Conservation (phyloP, 2,113 vertebrate species). For the Anthoscopus minutus region DNA sequence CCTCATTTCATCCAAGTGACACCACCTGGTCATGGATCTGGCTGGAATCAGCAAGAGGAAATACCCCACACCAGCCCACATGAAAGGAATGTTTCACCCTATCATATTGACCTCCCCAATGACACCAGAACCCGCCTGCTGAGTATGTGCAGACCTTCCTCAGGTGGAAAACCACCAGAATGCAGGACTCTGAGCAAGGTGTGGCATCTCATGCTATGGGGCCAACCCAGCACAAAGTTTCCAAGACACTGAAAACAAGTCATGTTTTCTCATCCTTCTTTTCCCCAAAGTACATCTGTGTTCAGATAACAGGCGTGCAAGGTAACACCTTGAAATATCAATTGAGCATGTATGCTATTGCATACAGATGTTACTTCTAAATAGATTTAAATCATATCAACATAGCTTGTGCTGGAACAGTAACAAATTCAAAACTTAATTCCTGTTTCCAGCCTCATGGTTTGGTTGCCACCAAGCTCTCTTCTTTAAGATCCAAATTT, state of each 20-base stretch:
- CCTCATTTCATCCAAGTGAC: background rate
- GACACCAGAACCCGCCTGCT: background rate
- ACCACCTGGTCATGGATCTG: fast-evolving
- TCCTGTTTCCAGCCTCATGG: background rate
- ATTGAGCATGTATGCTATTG: background rate
- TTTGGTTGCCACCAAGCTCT: background rate
- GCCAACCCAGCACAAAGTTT: background rate
- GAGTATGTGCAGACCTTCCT: background rate
- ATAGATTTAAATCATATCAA: background rate
- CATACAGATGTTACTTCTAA: background rate
- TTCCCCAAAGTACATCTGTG: background rate
- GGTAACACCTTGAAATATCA: background rate
- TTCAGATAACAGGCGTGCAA: background rate
- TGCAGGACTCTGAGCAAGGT: fast-evolving
- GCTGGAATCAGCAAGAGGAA: background rate
- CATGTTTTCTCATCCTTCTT: background rate
- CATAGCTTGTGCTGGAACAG: background rate
- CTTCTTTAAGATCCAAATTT: background rate
- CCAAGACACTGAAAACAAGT: background rate
- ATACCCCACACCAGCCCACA: background rate
- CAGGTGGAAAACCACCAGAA: background rate
- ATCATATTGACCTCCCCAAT: background rate
- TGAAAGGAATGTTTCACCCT: background rate
- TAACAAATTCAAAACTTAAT: background rate
- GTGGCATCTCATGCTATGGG: background rate